phyloP scores from a whole-genome alignment of 2,113 vertebrate species.

The Phalacrocorax brasilianus region DNA sequence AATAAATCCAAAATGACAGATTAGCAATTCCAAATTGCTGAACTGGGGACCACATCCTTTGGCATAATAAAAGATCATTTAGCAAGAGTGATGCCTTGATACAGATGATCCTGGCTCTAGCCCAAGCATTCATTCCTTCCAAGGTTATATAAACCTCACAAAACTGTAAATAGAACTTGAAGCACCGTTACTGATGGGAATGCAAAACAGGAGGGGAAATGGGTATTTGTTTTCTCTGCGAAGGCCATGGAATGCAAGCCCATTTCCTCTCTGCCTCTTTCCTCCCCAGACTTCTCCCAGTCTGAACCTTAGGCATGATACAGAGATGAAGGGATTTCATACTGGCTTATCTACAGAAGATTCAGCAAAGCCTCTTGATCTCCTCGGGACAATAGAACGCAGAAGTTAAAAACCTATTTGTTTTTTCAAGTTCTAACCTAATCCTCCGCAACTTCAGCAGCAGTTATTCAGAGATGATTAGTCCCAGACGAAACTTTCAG shows the following conservation, averaged over 20 bases:
- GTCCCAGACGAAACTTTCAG: not conserved
- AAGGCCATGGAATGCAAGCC: slow-evolving; percentile 62
- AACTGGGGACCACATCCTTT: slow-evolving; percentile 24
- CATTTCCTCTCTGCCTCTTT: slow-evolving; percentile 63
- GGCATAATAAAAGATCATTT: slow-evolving; percentile 48
- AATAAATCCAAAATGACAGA: slow-evolving; percentile 36
- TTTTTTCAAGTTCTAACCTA: slow-evolving; percentile 32
- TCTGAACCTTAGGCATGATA: slow-evolving; percentile 33
- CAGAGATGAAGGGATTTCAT: slow-evolving; percentile 54
- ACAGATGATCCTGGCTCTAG: slow-evolving; percentile 26
- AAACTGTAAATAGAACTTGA: slow-evolving; percentile 57
- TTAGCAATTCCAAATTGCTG: not conserved
- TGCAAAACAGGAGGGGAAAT: slow-evolving; percentile 63
- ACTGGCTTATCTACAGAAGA: slow-evolving; percentile 44
- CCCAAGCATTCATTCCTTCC: slow-evolving; percentile 47
- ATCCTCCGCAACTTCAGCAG: slow-evolving; percentile 22
- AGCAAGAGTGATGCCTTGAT: slow-evolving; percentile 39
- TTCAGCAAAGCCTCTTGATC: slow-evolving; percentile 52
- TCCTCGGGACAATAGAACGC: not conserved
- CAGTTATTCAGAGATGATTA: slow-evolving; percentile 2
- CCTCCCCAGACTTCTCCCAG: slow-evolving; percentile 6
- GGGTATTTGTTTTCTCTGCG: slow-evolving; percentile 68
- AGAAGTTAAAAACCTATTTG: slow-evolving; percentile 40
- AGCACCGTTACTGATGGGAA: slow-evolving; percentile 51
- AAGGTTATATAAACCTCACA: slow-evolving; percentile 61